A percentile compares a stretch with the other conserved stretches of the same genome.
Evolutionary conservation across 2,113 vertebrate genomes (phyloP).

Genomic region (Pimephales promelas): DNA sequence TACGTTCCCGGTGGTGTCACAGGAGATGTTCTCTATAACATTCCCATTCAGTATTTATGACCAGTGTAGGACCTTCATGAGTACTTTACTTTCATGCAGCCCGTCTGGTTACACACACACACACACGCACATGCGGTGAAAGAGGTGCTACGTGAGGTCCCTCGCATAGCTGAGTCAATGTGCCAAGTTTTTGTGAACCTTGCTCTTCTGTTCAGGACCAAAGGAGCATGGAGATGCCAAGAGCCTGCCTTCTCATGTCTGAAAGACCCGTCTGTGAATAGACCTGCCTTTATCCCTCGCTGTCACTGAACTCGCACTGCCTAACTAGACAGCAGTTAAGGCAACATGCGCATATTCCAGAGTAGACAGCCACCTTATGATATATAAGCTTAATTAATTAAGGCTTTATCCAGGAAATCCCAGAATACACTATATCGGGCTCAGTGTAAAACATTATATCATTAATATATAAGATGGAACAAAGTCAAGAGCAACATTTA

Average conservation of each 20-base stretch:
- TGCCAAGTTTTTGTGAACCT: conserved; percentile 56
- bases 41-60: conserved; percentile 23
- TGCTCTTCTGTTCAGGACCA: conserved; percentile 40
- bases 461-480: background rate
- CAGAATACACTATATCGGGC: background rate
- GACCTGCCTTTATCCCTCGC: conserved; percentile 43
- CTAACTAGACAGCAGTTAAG: background rate
- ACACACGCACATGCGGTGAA: conserved; percentile 15
- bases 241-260: conserved; percentile 55
- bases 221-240: conserved; percentile 52
- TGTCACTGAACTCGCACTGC: background rate
- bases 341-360: background rate
- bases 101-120: conserved; percentile 32
- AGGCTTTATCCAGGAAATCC: background rate
- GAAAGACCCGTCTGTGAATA: conserved; percentile 58
- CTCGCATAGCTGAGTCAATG: conserved; percentile 57
- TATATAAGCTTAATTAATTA: background rate
- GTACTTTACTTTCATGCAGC: conserved; percentile 6
- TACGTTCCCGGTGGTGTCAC: background rate
- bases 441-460: background rate
- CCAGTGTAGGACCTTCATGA: background rate
- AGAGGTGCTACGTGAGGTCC: conserved; percentile 64
- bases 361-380: background rate
- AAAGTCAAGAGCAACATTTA: background rate
- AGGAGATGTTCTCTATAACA: background rate